Evolutionary conservation across 2,888 invertebrate species (phyloP).

Genomic region (Lamproptera curius): DNA sequence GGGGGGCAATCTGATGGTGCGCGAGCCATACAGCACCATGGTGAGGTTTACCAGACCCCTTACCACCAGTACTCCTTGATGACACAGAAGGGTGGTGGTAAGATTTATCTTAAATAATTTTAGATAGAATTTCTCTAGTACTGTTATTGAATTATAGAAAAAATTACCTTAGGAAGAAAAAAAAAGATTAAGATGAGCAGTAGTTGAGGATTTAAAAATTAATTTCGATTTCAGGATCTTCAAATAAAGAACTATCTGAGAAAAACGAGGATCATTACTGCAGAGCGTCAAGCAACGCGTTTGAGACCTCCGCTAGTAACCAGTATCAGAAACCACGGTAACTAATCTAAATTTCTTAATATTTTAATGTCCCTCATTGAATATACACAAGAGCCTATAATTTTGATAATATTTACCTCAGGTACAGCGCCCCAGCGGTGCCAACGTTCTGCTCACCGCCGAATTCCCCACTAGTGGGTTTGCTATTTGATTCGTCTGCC

Average conservation of each 20-base stretch:
- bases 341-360: no score
- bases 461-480: constrained; percentile 65
- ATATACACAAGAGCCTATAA: no score
- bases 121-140: no score
- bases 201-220: no score
- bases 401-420: constrained; percentile 38
- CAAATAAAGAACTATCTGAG: constrained; percentile 58
- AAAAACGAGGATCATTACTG: constrained; percentile 62
- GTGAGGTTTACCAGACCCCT: constrained; percentile 38
- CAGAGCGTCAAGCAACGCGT: constrained; percentile 58
- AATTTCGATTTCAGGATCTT: constrained; percentile 53
- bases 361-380: no score
- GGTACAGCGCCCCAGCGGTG: constrained; percentile 59
- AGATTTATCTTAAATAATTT: not conserved
- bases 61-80: constrained; percentile 52
- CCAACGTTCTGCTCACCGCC: constrained; percentile 71
- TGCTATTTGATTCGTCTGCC: constrained; percentile 62
- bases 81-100: constrained; percentile 61
- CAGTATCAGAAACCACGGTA: constrained; percentile 62
- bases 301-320: constrained; percentile 55
- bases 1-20: constrained; percentile 40
- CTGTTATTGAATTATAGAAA: not conserved
- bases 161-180: no score
- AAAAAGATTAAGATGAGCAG: no score
- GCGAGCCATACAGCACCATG: constrained; percentile 44